phyloP scores from a whole-genome alignment of 2,888 invertebrate species.

The Cheilosia pagana region DNA sequence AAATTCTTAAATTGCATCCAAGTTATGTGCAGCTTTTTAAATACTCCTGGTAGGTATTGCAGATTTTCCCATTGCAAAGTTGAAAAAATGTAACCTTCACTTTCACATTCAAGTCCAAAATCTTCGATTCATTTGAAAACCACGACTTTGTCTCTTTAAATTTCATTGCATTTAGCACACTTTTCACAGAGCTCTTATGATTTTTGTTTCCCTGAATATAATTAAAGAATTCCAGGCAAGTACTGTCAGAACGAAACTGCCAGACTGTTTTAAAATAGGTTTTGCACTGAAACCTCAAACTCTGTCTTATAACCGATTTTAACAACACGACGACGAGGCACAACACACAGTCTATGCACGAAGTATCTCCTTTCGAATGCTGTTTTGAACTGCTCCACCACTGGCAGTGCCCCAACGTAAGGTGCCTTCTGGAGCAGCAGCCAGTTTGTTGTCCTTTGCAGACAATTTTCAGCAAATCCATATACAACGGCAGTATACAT shows the following conservation, averaged over 20 bases:
- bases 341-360: conserved; percentile 51
- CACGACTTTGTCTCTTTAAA: no score
- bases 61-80: neutral
- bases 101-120: conserved; percentile 28
- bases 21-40: no score
- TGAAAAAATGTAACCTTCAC: conserved; percentile 29
- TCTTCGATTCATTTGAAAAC: neutral
- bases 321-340: conserved; percentile 40
- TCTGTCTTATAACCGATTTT: conserved; percentile 75
- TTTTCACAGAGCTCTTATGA: neutral
- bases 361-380: conserved; percentile 50
- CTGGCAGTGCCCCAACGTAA: conserved; percentile 45
- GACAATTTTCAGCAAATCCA: conserved; percentile 66
- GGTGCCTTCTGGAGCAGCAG: conserved; percentile 53
- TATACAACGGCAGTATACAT: conserved; percentile 53
- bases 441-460: conserved; percentile 74
- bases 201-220: neutral
- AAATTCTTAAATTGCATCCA: no score
- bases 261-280: conserved; percentile 79
- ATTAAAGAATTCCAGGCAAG: no score
- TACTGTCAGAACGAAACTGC: conserved; percentile 9
- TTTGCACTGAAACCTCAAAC: conserved; percentile 81
- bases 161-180: neutral
- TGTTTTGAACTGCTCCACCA: conserved; percentile 64
- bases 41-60: neutral